Base-by-base conservation (phyloP, 2,113 vertebrate genomes). In the Alligator mississippiensis region DNA sequence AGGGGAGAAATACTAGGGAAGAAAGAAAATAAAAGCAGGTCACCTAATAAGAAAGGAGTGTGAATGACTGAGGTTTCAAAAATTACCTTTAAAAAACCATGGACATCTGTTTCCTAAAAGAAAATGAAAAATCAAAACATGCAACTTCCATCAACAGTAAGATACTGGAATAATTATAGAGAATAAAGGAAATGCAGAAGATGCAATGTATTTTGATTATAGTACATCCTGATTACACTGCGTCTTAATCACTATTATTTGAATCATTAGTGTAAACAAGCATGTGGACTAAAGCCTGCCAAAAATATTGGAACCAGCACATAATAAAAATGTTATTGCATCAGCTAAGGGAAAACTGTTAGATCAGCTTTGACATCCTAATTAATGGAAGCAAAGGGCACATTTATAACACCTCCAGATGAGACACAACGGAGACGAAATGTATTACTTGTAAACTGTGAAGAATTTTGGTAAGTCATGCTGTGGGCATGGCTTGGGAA, bases 151-250 rank as follows among this genome's bases (percentile, higher is more conserved):
- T 16, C 27, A 80, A 66, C 72, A 59, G 85, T 84, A 81, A 76
- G 85, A 68, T 57, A 88, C 22, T 87, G 61, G 27, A 54, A 90
- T 9, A 13, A 79, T 59, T 61, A 77, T 0, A 1, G 18, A 62
- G 66, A 72, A 89, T 38, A 87, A 88, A 90, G 10, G 0, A 0
- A 76, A 47, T 47, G 13, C 14, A 0, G 0, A 63, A 66, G 82
- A 27, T 62, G 30, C 34, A 72, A n/a, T 38, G 57, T 72, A 3
- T 8, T 85, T 91, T 72, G 90, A 81, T 74, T 88, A 84, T 57
- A 78, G 47, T 18, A 55, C 5, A 77, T 76, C 30, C 75, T 47
- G 47, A n/a, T 82, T 66, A 84, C 78, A 82, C 3, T 78, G 54
- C 17, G 77, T 81, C 25, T 38, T 15, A 63, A 84, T 47, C 47